Evolutionary conservation across 2,797 vertebrate species (phyloP).

Genomic region (Galaxias olidus): DNA sequence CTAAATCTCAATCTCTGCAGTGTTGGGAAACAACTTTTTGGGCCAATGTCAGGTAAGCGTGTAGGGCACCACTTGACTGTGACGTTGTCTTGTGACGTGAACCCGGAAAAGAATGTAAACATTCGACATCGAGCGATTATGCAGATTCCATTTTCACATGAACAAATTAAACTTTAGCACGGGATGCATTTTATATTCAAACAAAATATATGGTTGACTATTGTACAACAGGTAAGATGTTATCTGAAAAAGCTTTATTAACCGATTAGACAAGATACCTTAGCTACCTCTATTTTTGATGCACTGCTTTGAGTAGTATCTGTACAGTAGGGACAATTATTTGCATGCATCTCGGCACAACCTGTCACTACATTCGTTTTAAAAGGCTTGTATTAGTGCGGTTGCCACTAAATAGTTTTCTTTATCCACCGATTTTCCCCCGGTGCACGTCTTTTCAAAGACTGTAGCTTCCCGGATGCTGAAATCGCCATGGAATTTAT

Average conservation of each 20-base stretch:
- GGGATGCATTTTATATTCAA: neutral
- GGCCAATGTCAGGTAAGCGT: too few relatives aligned
- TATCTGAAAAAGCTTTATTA: constrained; percentile 26
- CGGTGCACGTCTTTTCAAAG: too few relatives aligned
- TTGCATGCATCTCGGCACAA: neutral
- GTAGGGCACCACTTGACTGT: too few relatives aligned
- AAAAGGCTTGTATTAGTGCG: neutral
- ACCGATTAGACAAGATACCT: constrained; percentile 42
- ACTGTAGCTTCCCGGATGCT: too few relatives aligned
- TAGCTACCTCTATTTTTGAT: constrained; percentile 24
- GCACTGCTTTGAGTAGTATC: neutral
- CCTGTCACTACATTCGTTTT: neutral
- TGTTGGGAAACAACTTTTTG: too few relatives aligned
- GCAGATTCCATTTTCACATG: neutral
- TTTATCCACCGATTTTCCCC: too few relatives aligned
- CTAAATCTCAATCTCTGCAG: too few relatives aligned
- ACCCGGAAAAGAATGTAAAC: neutral
- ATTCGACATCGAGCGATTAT: neutral
- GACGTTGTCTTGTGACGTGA: too few relatives aligned
- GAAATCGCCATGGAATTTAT: too few relatives aligned
- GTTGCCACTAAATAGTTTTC: neutral
- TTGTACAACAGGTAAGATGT: constrained; percentile 23
- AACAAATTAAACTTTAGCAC: neutral
- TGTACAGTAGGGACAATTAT: neutral
- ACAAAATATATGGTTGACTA: constrained; percentile 8